phyloP scores from a whole-genome alignment of 2,113 vertebrate species.

The Fulica atra region DNA sequence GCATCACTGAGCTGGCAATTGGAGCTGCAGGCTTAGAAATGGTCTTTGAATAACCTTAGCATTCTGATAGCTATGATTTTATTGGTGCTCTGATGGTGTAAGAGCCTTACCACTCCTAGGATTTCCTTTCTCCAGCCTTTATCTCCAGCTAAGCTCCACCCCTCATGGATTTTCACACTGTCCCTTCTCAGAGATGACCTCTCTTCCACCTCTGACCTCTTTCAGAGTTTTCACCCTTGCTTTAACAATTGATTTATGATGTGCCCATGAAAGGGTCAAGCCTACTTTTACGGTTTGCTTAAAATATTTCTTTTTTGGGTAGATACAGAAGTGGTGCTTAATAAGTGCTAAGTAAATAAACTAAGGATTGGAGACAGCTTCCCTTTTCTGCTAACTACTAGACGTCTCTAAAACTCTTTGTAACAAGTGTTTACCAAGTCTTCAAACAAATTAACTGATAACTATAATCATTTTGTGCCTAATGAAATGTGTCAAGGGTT shows the following conservation, averaged over 20 bases:
- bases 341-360: constrained; percentile 76
- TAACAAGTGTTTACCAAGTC: constrained; percentile 68
- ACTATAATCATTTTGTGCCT: constrained; percentile 72
- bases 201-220: constrained; percentile 82
- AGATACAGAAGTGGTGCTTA: constrained; percentile 80
- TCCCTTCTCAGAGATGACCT: constrained; percentile 78
- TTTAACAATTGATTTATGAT: constrained; percentile 87
- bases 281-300: constrained; percentile 85
- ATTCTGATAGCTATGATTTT: background rate
- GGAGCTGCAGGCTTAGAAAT: background rate
- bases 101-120: background rate
- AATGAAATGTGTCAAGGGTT: constrained; percentile 71
- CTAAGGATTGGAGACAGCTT: constrained; percentile 71
- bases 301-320: constrained; percentile 82
- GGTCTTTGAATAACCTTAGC: background rate
- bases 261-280: constrained; percentile 80
- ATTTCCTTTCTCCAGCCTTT: constrained; percentile 33
- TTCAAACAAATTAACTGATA: constrained; percentile 75
- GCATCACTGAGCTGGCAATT: background rate
- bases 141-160: constrained; percentile 64
- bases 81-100: background rate
- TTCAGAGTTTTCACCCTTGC: constrained; percentile 79
- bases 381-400: constrained; percentile 68
- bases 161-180: constrained; percentile 65
- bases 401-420: constrained; percentile 47